Evolutionary conservation across 2,888 invertebrate species (phyloP).

Genomic region (Amphipyra berbera): DNA sequence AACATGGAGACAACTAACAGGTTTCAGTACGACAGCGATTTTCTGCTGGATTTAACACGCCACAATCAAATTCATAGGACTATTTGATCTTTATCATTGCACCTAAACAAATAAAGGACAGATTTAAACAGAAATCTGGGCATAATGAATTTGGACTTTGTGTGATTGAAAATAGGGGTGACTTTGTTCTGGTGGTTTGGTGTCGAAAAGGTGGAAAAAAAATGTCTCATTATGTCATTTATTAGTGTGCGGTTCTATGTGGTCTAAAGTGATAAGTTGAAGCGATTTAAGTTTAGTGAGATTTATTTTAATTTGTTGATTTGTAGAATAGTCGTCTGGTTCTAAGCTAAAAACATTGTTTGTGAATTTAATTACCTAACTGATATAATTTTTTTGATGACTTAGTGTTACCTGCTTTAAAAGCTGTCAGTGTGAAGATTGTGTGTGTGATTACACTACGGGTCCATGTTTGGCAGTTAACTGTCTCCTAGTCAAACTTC

Average conservation of each 20-base stretch:
- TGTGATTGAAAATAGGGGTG: not conserved
- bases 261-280: conserved; percentile 42
- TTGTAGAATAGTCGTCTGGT: no score
- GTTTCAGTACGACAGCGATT: conserved; percentile 66
- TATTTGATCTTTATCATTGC: conserved; percentile 74
- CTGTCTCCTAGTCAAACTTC: no score
- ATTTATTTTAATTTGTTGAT: no score
- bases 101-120: conserved; percentile 78
- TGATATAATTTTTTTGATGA: no score
- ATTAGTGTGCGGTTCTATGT: conserved; percentile 43
- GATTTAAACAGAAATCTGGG: not conserved
- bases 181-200: conserved; percentile 3
- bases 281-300: not conserved
- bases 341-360: no score
- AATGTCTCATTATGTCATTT: conserved; percentile 49
- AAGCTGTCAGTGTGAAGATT: no score
- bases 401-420: no score
- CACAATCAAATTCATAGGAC: conserved; percentile 58
- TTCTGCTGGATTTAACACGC: conserved; percentile 71
- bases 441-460: no score
- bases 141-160: conserved; percentile 11
- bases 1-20: conserved; percentile 52
- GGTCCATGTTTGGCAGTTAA: no score
- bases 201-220: conserved; percentile 30
- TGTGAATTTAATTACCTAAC: no score